Evolutionary conservation across 2,113 vertebrate genomes (phyloP).

Genomic region (Noturus placidus): DNA sequence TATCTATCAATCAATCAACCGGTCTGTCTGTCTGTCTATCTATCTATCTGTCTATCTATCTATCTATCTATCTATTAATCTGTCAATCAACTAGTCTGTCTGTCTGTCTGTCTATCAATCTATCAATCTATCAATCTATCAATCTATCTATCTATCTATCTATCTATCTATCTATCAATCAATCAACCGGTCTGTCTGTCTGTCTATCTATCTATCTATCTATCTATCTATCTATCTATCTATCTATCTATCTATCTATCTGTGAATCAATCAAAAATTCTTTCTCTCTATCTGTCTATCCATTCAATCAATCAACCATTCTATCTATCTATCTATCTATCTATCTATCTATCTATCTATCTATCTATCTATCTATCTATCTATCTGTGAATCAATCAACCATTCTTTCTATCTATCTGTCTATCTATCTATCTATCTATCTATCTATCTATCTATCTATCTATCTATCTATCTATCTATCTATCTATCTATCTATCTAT

Average conservation of each 20-base stretch:
- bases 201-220: no score
- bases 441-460: no score
- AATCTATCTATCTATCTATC: neutral
- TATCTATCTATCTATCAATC: neutral
- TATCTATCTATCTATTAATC: neutral
- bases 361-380: constrained; percentile 3
- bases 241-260: constrained; percentile 3
- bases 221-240: neutral
- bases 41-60: neutral
- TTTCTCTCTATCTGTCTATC: neutral
- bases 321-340: neutral
- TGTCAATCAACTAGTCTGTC: neutral
- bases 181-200: neutral
- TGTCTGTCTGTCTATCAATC: neutral
- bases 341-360: neutral
- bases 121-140: neutral
- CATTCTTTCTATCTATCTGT: neutral
- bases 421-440: no score
- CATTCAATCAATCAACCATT: no score
- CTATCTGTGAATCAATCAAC: neutral
- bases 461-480: no score
- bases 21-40: no score
- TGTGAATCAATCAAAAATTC: no score
- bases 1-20: neutral
- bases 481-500: no score